phyloP scores from a whole-genome alignment of 2,888 invertebrate species.

The Rhagonycha lutea region DNA sequence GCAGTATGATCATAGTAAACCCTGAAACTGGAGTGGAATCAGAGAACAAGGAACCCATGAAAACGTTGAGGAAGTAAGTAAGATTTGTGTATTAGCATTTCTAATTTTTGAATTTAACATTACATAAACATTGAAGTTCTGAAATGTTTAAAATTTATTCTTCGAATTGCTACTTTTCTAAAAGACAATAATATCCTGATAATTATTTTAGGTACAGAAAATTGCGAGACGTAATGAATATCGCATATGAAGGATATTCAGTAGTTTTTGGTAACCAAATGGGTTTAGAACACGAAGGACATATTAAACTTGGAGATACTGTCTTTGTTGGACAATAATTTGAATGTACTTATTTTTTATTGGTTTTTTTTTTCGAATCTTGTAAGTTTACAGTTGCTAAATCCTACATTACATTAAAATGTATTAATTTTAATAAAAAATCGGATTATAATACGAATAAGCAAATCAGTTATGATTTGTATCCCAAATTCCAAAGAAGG shows the following conservation, averaged over 20 bases:
- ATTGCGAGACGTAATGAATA: neutral
- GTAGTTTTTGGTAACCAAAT: neutral
- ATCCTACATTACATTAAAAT: too few species aligned
- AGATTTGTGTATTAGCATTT: neutral
- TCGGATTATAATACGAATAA: too few species aligned
- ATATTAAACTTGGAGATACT: neutral
- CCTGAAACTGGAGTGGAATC: conserved; percentile 56
- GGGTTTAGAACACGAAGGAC: neutral
- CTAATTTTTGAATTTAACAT: neutral
- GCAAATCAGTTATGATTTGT: too few species aligned
- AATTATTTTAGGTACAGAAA: neutral
- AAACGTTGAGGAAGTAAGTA: conserved; percentile 58
- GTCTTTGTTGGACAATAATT: neutral
- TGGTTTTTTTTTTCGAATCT: too few species aligned
- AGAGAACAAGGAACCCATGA: conserved; percentile 57
- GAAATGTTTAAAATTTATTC: too few species aligned
- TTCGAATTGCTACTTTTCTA: neutral
- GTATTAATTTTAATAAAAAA: too few species aligned
- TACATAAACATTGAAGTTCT: too few species aligned
- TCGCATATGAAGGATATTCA: neutral
- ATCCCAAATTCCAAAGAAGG: too few species aligned
- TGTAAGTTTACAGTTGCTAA: too few species aligned
- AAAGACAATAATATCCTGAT: neutral
- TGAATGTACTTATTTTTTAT: too few species aligned
- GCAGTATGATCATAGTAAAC: conserved; percentile 53